Evolutionary conservation across 2,888 invertebrate genomes (phyloP), one percentile per base, ranked within the genome.

Genomic region (Galeopsomyia nigrocyanea): DNA sequence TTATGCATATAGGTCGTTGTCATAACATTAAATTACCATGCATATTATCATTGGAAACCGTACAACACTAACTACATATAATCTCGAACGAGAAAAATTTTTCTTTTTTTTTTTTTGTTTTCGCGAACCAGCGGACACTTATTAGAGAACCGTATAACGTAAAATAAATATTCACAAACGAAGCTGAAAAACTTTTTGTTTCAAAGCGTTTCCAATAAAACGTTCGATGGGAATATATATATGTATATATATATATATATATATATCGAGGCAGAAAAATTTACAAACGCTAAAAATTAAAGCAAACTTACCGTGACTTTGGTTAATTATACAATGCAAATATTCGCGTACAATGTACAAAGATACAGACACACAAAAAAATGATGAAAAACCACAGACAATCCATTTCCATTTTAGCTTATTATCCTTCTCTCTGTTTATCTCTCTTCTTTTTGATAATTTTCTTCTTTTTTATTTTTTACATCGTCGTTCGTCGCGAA

Each of bases 301-400:
- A 73, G 53, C 56, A 53, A 66, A 21, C 31, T 55, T 6, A 19
- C 47, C 13, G 66, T 61, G 74, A n/a, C n/a, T 78, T 75, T 7
- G 31, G 77, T 78, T 78, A 79, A 79, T 79, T 78, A 78, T 78
- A 75, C 76, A 77, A 77, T 77, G 79, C 77, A 79, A 78, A 78
- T 78, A 76, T 75, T 62, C 31, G 53, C 22, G 56, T 22, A 47
- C 46, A 58, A 62, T 69, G 55, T 60, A 65, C 61, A 58, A 26
- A 26, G 9, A 17, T 19, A 64, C 39, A 60, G 19, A 19, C 19
- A 53, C 31, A 47, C 65, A 61, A 67, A 57, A 47, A 56, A 21
- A 57, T 49, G 14, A 31, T 14, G 14, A 46, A 14, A 6, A 56
- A 62, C 57, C 39, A 7, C 39, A 39, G 39, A 39, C 39, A 13